Conservation (phyloP, 2,113 vertebrate genomes). For the Rousettus leschenaultii region DNA sequence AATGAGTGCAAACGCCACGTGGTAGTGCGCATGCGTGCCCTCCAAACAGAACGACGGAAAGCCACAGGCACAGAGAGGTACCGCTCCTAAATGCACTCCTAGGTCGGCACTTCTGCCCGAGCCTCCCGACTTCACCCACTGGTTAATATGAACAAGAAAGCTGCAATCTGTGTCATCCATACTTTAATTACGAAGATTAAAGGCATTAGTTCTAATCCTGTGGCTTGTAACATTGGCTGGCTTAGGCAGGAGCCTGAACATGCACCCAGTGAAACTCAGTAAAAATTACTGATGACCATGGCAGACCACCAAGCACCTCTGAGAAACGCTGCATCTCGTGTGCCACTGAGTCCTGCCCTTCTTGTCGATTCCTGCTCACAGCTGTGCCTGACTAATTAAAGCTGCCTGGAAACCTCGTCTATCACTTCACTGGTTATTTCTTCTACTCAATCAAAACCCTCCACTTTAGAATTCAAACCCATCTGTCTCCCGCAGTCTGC, state of each 20-base stretch:
- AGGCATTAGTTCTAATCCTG: not conserved
- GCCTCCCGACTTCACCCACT: not conserved
- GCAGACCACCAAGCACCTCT: not conserved
- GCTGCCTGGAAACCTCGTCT: slow-evolving; percentile 48
- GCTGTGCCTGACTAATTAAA: slow-evolving; percentile 55
- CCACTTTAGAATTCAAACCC: slow-evolving; percentile 65
- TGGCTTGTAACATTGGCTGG: not conserved
- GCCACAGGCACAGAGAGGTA: not conserved
- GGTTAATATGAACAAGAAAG: not conserved
- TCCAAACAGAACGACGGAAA: not conserved
- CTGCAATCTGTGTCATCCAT: not conserved
- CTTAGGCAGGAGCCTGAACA: not conserved
- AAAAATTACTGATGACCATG: not conserved
- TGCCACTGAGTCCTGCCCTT: not conserved
- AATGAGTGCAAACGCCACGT: not conserved
- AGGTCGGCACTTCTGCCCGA: not conserved
- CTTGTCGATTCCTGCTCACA: slow-evolving; percentile 14
- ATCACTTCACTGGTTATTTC: slow-evolving; percentile 50
- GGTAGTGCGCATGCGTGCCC: not conserved
- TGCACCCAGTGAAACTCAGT: not conserved
- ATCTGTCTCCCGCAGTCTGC: slow-evolving; percentile 57
- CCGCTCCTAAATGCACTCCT: not conserved
- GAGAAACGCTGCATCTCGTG: not conserved
- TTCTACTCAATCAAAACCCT: slow-evolving; percentile 51
- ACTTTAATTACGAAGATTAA: not conserved